Conservation (phyloP, 2,113 vertebrate species). For the Nannobrachium achirus region DNA sequence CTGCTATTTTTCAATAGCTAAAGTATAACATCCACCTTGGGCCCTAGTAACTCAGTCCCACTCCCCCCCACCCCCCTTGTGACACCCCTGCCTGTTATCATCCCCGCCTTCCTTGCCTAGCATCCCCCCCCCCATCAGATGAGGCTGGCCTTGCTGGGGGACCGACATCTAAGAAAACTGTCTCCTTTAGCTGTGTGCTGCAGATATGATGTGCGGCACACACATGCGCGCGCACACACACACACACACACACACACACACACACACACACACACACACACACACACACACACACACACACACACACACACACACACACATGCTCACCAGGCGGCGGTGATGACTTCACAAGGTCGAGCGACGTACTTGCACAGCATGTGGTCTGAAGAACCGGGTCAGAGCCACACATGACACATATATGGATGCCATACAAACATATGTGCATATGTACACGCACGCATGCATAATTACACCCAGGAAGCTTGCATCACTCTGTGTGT, state of each 20-base stretch:
- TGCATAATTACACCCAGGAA: constrained; percentile 9
- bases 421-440: background rate
- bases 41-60: no score
- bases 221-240: background rate
- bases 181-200: constrained; percentile 43
- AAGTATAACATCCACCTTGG: no score
- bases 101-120: constrained; percentile 24
- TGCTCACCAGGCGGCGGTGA: constrained; percentile 40
- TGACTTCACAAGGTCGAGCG: constrained; percentile 51
- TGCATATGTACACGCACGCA: background rate
- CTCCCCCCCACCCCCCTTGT: no score
- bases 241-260: constrained; percentile 5
- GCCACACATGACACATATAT: constrained; percentile 13
- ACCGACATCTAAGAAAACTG: constrained; percentile 65
- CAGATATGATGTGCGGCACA: constrained; percentile 46
- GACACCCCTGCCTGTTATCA: constrained; percentile 59
- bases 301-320: constrained; percentile 4
- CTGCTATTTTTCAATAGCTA: no score
- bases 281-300: background rate
- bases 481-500: constrained; percentile 15
- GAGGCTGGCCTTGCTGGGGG: constrained; percentile 53
- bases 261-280: constrained; percentile 1
- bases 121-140: constrained; percentile 47
- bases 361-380: constrained; percentile 57
- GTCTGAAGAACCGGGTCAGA: constrained; percentile 67